Evolutionary conservation across 2,888 invertebrate species (phyloP).

Genomic region (Rhamphomyia laevipes): DNA sequence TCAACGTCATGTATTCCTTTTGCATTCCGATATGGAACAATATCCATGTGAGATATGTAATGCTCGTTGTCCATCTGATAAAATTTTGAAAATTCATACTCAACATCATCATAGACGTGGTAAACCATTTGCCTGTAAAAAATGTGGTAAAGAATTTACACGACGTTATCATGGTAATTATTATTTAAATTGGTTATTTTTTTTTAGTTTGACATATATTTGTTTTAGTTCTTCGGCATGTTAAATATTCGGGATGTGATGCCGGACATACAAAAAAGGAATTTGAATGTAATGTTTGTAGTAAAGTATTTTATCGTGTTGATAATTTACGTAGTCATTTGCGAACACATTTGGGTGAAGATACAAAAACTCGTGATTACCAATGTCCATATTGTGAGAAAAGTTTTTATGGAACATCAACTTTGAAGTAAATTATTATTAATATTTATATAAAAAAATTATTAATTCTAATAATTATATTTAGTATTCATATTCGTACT

Average conservation of each 20-base stretch:
- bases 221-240: constrained; percentile 23
- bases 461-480: constrained; percentile 2
- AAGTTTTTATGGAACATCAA: constrained; percentile 49
- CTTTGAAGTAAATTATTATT: constrained; percentile 35
- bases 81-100: constrained; percentile 52
- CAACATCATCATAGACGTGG: constrained; percentile 47
- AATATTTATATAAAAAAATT: not conserved
- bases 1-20: constrained; percentile 51
- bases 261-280: constrained; percentile 22
- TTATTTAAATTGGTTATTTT: too few relatives aligned
- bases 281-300: constrained; percentile 36
- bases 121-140: constrained; percentile 51
- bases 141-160: constrained; percentile 60
- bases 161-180: constrained; percentile 59
- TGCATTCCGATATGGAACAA: constrained; percentile 55
- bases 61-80: constrained; percentile 44
- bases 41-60: constrained; percentile 55
- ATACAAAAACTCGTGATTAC: constrained; percentile 43
- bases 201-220: too few relatives aligned
- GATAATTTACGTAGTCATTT: constrained; percentile 63
- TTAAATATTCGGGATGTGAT: constrained; percentile 31
- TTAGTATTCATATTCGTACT: constrained; percentile 50
- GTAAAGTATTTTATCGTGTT: constrained; percentile 40
- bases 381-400: constrained; percentile 53
- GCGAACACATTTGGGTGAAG: constrained; percentile 52